Base-by-base conservation (phyloP, 2,113 vertebrate genomes). In the Otus sunia region DNA sequence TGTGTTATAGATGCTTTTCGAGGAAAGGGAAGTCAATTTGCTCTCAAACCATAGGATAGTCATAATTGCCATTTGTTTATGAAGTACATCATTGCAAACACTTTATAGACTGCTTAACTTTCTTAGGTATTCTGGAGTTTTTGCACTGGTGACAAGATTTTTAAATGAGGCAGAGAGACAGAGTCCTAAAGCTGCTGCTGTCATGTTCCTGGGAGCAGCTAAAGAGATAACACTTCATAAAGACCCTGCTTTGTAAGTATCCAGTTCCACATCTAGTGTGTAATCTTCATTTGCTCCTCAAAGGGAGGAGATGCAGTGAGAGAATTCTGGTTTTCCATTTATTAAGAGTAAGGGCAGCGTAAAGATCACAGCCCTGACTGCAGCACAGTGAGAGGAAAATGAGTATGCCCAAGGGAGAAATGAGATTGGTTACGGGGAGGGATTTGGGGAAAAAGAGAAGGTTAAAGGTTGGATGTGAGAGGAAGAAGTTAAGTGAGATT, bases 121-220 rank as follows among this genome's bases (percentile, higher is more conserved):
- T 72, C 69, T 9, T 95, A 99, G 98, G 95, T 99, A 99, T 86
- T 95, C 94, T 3, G 87, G 45, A 4, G 98, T 99, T 47, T 98
- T 96, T 67, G 83, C 97, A 3, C 89, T 97, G 60, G 98, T 98
- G 47, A 95, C 92, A 3, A 92, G 86, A 9, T 99, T 99, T 96
- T 95, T 99, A 87, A 87, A 97, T 83, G 76, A 96, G 71, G 98
- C 98, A 16, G 98, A 98, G 6, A 86, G 89, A 69, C 97, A 98
- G 88, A 94, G 62, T 9, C 96, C 95, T 32, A 98, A 98, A 97
- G 96, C 98, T 29, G 97, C 98, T 22, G 98, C 98, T 39, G 82
- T 99, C 62, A 98, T 99, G 98, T 86, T 98, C 64, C 98, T 99
- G 45, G 98, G 98, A 63, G 98, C 98, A 19, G 97, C 98, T 26